phyloP scores from a whole-genome alignment of 2,113 vertebrate genomes.

The Chlorodrepanis virens region DNA sequence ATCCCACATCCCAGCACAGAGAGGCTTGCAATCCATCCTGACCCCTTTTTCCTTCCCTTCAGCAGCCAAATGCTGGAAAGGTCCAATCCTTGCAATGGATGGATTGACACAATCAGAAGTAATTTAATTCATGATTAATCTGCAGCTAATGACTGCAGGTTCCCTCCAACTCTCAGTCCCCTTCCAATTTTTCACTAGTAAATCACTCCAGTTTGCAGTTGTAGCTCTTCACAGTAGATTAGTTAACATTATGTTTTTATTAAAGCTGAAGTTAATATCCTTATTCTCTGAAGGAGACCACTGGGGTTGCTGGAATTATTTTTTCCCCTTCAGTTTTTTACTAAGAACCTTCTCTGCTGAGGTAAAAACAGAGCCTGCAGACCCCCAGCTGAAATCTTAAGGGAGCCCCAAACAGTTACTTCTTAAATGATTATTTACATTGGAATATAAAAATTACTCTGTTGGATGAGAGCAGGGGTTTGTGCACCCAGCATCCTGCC shows the following conservation, averaged over 20 bases:
- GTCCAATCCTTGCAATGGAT: background rate
- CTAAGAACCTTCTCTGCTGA: background rate
- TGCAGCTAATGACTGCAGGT: conserved; percentile 48
- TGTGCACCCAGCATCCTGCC: conserved; percentile 30
- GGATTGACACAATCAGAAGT: conserved; percentile 41
- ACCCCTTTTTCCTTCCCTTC: background rate
- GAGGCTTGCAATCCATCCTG: background rate
- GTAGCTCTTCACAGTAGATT: conserved; percentile 66
- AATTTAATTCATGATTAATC: conserved; percentile 65
- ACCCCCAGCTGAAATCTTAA: conserved; percentile 55
- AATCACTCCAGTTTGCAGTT: conserved; percentile 23
- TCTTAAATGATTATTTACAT: conserved; percentile 42
- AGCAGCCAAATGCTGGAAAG: background rate
- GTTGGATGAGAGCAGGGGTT: background rate
- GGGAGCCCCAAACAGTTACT: conserved; percentile 45
- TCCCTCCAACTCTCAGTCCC: conserved; percentile 31
- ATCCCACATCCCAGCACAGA: background rate
- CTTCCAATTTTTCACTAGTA: conserved; percentile 34
- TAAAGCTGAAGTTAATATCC: conserved; percentile 62
- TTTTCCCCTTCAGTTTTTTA: background rate
- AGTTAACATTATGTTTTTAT: conserved; percentile 68
- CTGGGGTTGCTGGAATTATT: conserved; percentile 44
- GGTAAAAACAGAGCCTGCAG: conserved; percentile 13
- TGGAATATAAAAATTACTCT: conserved; percentile 46
- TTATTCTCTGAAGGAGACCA: conserved; percentile 59